Conservation (phyloP, 2,888 invertebrate species). For the Ferrisia virgata region DNA sequence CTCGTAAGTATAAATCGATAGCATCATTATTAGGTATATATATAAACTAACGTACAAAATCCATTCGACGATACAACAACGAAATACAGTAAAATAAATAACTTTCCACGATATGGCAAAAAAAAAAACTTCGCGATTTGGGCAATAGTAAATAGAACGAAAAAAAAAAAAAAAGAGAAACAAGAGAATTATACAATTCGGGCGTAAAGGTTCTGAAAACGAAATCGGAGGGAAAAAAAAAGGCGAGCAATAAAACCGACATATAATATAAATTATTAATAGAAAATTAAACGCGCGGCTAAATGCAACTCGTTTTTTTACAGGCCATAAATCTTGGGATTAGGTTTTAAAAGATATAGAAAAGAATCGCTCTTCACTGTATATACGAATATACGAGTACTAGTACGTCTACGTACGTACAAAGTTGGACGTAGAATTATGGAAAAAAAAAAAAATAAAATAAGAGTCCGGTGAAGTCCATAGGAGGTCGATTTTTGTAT, state of each 20-base stretch:
- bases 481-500: constrained; percentile 25
- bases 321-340: constrained; percentile 39
- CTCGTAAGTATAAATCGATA: not conserved
- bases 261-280: constrained; percentile 40
- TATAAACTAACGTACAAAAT: too few species aligned
- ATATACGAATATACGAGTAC: too few species aligned
- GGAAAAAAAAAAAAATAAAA: too few species aligned
- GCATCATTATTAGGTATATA: not conserved
- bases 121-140: constrained; percentile 9
- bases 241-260: constrained; percentile 33
- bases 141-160: not conserved
- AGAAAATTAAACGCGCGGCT: constrained; percentile 43
- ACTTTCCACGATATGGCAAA: not conserved
- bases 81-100: not conserved
- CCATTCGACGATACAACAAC: not conserved
- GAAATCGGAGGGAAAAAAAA: not conserved
- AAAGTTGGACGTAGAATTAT: not conserved
- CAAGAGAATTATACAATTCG: constrained; percentile 18
- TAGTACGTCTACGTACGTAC: too few species aligned
- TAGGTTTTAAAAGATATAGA: constrained; percentile 40
- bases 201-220: not conserved
- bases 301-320: constrained; percentile 36
- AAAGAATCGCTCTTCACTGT: constrained; percentile 16
- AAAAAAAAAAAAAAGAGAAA: not conserved
- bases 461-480: constrained; percentile 2